A percentile compares a stretch with the other conserved stretches of the same genome.
These are phyloP conservation scores for Mythimna albipuncta DNA, from an alignment of 2,888 invertebrate species.

Conservation along the genomic window DNA sequence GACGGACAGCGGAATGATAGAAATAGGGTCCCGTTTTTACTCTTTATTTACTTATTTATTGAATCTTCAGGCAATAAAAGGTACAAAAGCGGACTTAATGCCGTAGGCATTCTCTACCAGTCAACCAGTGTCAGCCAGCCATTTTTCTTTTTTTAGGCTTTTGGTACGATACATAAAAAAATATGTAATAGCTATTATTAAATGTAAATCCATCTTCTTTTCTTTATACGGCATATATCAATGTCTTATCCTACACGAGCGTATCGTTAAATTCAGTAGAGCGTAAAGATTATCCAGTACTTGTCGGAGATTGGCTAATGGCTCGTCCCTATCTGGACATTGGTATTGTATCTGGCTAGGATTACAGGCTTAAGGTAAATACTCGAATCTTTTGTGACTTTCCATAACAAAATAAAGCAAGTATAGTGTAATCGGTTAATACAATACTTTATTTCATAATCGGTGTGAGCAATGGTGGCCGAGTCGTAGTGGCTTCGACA, in stretches of 20 bases:
- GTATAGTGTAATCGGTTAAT: too few relatives aligned
- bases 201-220: constrained; percentile 28
- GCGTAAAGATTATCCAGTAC: constrained; percentile 37
- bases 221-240: constrained; percentile 24
- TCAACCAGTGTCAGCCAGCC: too few relatives aligned
- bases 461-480: too few relatives aligned
- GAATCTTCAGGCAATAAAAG: too few relatives aligned
- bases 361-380: constrained; percentile 2
- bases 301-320: constrained; percentile 44
- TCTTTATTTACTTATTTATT: too few relatives aligned
- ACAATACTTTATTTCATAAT: too few relatives aligned
- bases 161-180: neutral
- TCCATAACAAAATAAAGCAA: neutral
- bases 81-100: too few relatives aligned
- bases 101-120: too few relatives aligned
- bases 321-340: constrained; percentile 34
- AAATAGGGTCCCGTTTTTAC: too few relatives aligned
- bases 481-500: too few relatives aligned
- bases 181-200: constrained; percentile 1
- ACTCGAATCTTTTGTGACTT: neutral
- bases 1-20: too few relatives aligned
- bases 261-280: constrained; percentile 37
- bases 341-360: constrained; percentile 12
- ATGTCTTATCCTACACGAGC: constrained; percentile 17
- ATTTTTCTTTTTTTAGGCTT: too few relatives aligned